Evolutionary conservation across 2,888 invertebrate species (phyloP), one percentile per base, ranked within the genome.

Genomic region (Phortica magna): DNA sequence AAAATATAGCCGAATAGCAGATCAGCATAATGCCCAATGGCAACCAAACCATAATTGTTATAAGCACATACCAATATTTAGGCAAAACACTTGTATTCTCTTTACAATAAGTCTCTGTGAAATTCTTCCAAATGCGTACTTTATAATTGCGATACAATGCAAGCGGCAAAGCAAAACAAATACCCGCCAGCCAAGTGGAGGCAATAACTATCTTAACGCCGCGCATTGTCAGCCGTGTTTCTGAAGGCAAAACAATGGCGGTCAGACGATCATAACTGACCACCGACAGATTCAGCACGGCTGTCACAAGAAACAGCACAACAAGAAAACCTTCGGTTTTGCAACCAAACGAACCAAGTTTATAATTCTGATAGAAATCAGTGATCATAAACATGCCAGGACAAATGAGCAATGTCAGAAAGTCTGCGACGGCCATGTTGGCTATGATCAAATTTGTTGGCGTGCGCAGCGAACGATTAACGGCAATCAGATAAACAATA

Each of bases 211-310:
- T 93, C 43, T 94, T 94, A 0, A 95, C 95, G 3, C 93, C 93
- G 57, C 93, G 93, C 72, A 93, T 93, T 0, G 94, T 95, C 71
- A 97, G 91, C 80, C 95, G 94, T 0, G 95, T 95, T 82, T 96
- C 95, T 83, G 94, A 92, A 0, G 96, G 95, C 76, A 95, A 91
- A 0, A 95, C 95, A 59, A 97, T 96, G 7, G 96, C 96, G 3
- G 96, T 96, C 39, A 97, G 92, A 22, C 97, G 94, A 89, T 97
- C 97, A 87, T 96, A 96, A 72, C 96, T 96, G 0, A 97, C 95
- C 31, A 95, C 93, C 53, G 95, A 94, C 77, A 97, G 93, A 76
- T 95, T 96, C 78, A 95, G 94, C 0, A 97, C 96, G 67, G 95
- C 95, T 2, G 96, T 94, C 73, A 97, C 92, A 1, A 97, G 93